Evolutionary conservation across 2,888 invertebrate species (phyloP), one percentile per base, ranked within the genome.

Genomic region (Diplazon laetatorius): DNA sequence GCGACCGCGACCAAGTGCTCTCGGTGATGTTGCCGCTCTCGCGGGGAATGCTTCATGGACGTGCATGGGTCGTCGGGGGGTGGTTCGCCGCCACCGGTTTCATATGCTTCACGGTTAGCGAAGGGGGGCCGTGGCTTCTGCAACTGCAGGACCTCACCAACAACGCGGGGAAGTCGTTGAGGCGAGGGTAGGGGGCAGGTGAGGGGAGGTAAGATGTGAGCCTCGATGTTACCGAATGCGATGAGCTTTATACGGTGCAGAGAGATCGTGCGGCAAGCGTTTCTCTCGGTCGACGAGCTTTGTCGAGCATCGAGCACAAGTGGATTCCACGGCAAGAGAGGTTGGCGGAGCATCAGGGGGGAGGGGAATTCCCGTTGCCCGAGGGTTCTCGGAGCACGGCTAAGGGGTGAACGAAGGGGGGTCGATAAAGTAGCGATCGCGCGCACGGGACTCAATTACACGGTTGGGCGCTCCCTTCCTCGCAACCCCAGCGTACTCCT

Each of bases 341-440:
- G n/a, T n/a, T n/a, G n/a, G n/a, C n/a, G n/a, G n/a, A n/a, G 59
- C 25, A 62, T 76, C 65, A 63, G 18, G 62, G 69, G 71, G 68
- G 75, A 14, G 60, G 59, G 57, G 52, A 37, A 12, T 8, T 10
- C 42, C n/a, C 20, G 77, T 63, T 16, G 82, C 30, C 57, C 78
- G 80, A 60, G 72, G 60, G 55, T 77, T 46, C 44, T 70, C 37
- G 70, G 69, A 50, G 72, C 59, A 66, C 80, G 62, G 68, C 37
- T 60, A 62, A 79, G 79, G 80, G 79, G 74, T 80, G 80, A 83
- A 83, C 80, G 76, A 73, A 82, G 85, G 87, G 87, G 87, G 88
- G 88, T 90, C 90, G 90, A 90, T 90, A 90, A 90, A 90, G 90
- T 88, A 90, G 90, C 88, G 90, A 90, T 90, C 90, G 90, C 88